Percentiles rank a stretch among this genome's conserved stretches.
phyloP scores from a whole-genome alignment of 1,140 invertebrate species.

The Whitmania pigra region DNA sequence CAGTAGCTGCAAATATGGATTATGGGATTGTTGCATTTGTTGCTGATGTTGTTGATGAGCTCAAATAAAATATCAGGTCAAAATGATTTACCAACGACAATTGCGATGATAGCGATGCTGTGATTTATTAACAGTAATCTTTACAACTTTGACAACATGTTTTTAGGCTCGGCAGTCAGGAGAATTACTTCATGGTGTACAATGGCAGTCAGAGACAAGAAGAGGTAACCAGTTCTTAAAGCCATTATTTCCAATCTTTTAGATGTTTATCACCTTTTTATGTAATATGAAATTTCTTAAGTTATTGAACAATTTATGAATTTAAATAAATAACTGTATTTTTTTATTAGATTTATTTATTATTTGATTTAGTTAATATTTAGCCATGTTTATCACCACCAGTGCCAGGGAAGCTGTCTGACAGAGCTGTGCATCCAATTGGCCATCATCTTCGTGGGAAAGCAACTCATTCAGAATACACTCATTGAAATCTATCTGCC shows the following conservation, averaged over 20 bases:
- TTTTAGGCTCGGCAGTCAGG: neutral
- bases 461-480: constrained; percentile 64
- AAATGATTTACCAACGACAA: no score
- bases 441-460: constrained; percentile 71
- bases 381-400: constrained; percentile 25
- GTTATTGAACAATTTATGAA: no score
- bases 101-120: no score
- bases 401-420: constrained; percentile 67
- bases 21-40: neutral
- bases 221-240: neutral
- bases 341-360: no score
- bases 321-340: no score
- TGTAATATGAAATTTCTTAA: neutral
- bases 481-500: constrained; percentile 53
- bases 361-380: no score
- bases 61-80: neutral
- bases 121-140: no score
- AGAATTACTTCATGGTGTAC: neutral
- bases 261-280: no score
- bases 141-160: no score
- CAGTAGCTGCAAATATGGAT: no score
- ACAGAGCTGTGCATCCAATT: constrained; percentile 70
- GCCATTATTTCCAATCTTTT: no score
- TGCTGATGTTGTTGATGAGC: neutral
- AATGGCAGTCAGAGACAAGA: neutral